A percentile compares a stretch with the other conserved stretches of the same genome.
Conservation (phyloP, 1,140 invertebrate species). For the Zophobas atratus region DNA sequence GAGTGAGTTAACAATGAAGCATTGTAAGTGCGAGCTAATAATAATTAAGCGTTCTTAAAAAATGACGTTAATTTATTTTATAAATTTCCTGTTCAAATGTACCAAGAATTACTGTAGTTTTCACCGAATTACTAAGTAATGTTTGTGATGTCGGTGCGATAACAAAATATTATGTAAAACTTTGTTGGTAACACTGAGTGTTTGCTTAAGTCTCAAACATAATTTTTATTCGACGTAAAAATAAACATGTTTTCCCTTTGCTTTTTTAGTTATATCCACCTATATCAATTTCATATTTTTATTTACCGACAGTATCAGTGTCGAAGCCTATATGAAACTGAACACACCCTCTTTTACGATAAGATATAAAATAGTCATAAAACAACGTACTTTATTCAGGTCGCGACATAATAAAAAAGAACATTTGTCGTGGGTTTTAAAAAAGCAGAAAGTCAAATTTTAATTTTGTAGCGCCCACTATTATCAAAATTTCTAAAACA, state of each 20-base stretch:
- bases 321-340: constrained; percentile 15
- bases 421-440: no score
- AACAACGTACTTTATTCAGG: no score
- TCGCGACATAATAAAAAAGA: no score
- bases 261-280: constrained; percentile 13
- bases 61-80: no score
- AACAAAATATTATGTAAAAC: neutral
- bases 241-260: constrained; percentile 4
- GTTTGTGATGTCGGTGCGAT: neutral
- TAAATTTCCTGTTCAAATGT: no score
- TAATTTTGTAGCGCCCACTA: no score
- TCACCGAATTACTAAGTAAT: neutral
- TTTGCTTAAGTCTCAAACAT: constrained; percentile 3
- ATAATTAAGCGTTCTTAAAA: no score
- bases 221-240: constrained; percentile 18
- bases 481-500: no score
- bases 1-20: neutral
- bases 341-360: constrained; percentile 18
- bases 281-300: constrained; percentile 12
- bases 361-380: neutral
- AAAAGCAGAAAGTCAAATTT: no score
- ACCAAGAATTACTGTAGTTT: no score
- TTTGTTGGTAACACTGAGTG: neutral
- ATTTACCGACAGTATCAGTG: constrained; percentile 14
- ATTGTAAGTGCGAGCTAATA: no score